Evolutionary conservation across 1,140 invertebrate species (phyloP).

Genomic region (Drosophila ohnishii): DNA sequence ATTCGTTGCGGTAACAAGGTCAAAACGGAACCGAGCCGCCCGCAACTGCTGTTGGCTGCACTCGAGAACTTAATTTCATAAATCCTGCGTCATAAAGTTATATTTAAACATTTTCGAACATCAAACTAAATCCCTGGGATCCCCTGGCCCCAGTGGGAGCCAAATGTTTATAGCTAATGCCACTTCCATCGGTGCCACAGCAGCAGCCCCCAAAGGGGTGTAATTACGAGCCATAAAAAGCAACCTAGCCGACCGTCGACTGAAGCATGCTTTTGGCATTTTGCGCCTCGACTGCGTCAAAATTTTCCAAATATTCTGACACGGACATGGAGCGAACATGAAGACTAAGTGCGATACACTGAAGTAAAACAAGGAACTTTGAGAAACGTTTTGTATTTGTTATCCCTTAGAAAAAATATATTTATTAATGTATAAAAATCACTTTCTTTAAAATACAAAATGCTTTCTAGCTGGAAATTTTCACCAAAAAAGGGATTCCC

Average conservation of each 20-base stretch:
- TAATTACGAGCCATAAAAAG: slow-evolving; percentile 59
- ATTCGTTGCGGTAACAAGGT: slow-evolving; percentile 54
- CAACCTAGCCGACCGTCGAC: slow-evolving; percentile 33
- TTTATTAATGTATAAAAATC: no score
- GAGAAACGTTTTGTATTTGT: not conserved
- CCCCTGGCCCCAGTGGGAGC: slow-evolving; percentile 29
- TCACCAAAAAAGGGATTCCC: rapidly evolving
- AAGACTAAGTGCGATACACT: slow-evolving; percentile 27
- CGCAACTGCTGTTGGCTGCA: slow-evolving; percentile 7
- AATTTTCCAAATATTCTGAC: slow-evolving; percentile 54
- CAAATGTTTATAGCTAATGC: slow-evolving; percentile 51
- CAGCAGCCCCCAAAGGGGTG: slow-evolving; percentile 49
- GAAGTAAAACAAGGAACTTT: not conserved
- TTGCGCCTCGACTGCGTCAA: slow-evolving; percentile 48
- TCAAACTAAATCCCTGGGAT: slow-evolving; percentile 54
- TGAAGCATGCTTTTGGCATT: slow-evolving; percentile 56
- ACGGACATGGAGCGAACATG: slow-evolving; percentile 22
- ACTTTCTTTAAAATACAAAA: no score
- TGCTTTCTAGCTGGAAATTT: not conserved
- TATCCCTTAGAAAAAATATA: not conserved
- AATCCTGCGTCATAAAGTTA: slow-evolving; percentile 51
- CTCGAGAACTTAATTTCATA: slow-evolving; percentile 31
- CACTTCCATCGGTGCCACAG: slow-evolving; percentile 16
- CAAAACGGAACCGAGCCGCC: not conserved
- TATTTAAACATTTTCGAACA: slow-evolving; percentile 56